phyloP scores from a whole-genome alignment of 2,888 invertebrate genomes.

The Lamellibrachia columna region DNA sequence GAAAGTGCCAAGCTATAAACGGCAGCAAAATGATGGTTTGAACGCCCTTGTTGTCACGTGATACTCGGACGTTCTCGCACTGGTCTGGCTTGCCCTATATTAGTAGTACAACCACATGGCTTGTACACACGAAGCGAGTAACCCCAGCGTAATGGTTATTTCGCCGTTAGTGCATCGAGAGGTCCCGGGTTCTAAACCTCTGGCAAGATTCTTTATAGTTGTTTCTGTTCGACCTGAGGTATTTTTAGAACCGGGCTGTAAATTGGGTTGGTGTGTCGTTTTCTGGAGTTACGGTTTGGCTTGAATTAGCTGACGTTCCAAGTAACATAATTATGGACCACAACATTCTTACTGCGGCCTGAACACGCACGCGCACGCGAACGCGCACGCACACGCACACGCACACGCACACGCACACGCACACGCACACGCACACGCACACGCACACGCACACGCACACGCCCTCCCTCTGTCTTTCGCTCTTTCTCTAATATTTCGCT shows the following conservation, averaged over 20 bases:
- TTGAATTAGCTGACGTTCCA: background rate
- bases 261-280: background rate
- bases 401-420: background rate
- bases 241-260: background rate
- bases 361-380: background rate
- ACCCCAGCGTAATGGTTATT: too few species aligned
- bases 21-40: too few species aligned
- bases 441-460: background rate
- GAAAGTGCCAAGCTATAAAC: too few species aligned
- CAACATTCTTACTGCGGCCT: background rate
- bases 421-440: background rate
- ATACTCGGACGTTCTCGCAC: too few species aligned
- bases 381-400: background rate
- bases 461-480: constrained; percentile 13
- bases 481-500: constrained; percentile 17
- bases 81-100: too few species aligned
- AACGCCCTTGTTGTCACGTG: too few species aligned
- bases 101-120: too few species aligned
- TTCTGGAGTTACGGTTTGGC: background rate
- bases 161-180: too few species aligned
- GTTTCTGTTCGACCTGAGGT: background rate
- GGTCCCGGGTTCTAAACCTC: too few species aligned
- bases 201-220: background rate
- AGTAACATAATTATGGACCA: background rate
- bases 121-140: too few species aligned